A percentile compares a stretch with the other conserved stretches of the same genome.
These are phyloP conservation scores for Apocheima hispidaria DNA, from an alignment of 2,888 invertebrate species.

Conservation along the genomic window DNA sequence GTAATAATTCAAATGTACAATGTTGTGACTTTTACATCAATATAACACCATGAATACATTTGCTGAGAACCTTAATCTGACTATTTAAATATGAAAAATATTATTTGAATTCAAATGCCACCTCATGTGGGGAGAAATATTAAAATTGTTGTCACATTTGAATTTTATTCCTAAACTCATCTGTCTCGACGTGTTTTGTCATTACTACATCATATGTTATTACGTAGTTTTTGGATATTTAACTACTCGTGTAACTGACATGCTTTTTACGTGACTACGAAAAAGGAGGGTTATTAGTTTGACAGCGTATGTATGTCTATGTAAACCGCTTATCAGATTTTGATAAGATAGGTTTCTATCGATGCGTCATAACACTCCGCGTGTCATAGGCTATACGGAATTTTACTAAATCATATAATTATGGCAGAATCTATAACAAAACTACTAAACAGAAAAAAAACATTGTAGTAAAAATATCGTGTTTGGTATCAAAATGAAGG, in stretches of 20 bases:
- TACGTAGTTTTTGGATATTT: conserved; percentile 11
- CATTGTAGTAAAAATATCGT: too few relatives aligned
- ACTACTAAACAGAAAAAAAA: too few relatives aligned
- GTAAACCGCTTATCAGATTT: too few relatives aligned
- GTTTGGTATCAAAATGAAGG: too few relatives aligned
- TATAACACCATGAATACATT: conserved; percentile 37
- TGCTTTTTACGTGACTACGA: too few relatives aligned
- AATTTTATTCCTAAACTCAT: conserved; percentile 41
- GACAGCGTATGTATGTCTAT: neutral
- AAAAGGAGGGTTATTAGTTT: too few relatives aligned
- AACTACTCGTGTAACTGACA: conserved; percentile 10
- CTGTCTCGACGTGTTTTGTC: conserved; percentile 21
- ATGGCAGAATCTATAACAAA: too few relatives aligned
- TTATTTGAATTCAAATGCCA: conserved; percentile 43
- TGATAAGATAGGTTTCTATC: too few relatives aligned
- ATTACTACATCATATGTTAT: conserved; percentile 25
- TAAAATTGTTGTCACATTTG: conserved; percentile 44
- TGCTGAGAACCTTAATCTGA: conserved; percentile 34
- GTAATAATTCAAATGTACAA: conserved; percentile 38
- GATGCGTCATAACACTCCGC: too few relatives aligned
- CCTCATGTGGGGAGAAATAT: conserved; percentile 45
- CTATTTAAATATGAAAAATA: conserved; percentile 45
- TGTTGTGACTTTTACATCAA: conserved; percentile 42
- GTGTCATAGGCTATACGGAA: too few relatives aligned
- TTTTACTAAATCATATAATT: too few relatives aligned